Conservation (phyloP, 2,113 vertebrate genomes). For the Isichthys henryi region DNA sequence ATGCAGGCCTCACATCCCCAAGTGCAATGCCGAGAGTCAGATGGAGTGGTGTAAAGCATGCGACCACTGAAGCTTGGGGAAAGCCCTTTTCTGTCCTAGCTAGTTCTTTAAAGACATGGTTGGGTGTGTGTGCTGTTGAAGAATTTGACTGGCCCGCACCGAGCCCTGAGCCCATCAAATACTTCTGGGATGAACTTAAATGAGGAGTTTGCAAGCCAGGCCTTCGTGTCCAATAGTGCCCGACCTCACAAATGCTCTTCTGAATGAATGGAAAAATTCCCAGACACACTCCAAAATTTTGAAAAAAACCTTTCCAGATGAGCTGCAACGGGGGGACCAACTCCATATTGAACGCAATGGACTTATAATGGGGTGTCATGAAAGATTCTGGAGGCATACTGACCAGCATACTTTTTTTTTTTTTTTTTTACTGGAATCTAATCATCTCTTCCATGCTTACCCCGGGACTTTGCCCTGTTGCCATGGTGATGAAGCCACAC, state of each 20-base stretch:
- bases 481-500: conserved; percentile 49
- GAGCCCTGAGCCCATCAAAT: background rate
- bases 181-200: background rate
- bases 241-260: background rate
- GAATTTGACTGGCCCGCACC: background rate
- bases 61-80: too few species aligned
- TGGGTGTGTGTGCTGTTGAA: background rate
- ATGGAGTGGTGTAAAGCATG: background rate
- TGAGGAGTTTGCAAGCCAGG: background rate
- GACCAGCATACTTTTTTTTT: too few species aligned
- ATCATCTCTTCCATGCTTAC: background rate
- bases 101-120: background rate
- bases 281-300: background rate
- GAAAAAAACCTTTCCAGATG: too few species aligned
- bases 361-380: too few species aligned
- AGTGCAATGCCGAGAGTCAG: background rate
- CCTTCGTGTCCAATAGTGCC: background rate
- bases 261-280: background rate
- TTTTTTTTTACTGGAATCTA: background rate
- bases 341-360: background rate
- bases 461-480: conserved; percentile 42
- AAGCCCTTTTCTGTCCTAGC: too few species aligned
- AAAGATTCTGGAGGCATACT: background rate
- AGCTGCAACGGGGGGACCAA: too few species aligned
- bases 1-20: background rate